phyloP scores from a whole-genome alignment of 2,888 invertebrate genomes.

The Erebia palarica region DNA sequence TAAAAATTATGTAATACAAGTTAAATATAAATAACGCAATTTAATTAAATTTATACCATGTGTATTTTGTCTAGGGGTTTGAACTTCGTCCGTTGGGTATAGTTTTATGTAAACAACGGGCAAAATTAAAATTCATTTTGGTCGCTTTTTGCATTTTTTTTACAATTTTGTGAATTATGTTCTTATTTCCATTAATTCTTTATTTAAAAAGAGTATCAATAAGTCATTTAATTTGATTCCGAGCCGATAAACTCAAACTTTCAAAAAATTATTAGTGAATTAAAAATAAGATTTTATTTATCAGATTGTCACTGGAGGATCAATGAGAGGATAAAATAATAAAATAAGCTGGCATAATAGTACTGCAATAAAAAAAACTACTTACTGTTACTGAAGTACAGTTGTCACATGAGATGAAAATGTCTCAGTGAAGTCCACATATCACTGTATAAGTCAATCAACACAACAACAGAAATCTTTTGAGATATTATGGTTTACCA shows the following conservation, averaged over 20 bases:
- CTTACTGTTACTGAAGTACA: constrained; percentile 29
- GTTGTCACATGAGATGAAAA: constrained; percentile 40
- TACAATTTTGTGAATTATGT: background rate
- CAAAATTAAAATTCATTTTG: background rate
- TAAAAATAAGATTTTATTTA: background rate
- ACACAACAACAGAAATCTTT: constrained; percentile 56
- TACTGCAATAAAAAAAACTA: constrained; percentile 2
- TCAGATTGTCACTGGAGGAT: background rate
- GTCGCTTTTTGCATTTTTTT: background rate
- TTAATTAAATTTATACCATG: too few relatives aligned
- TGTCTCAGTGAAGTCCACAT: constrained; percentile 58
- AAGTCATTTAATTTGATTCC: too few relatives aligned
- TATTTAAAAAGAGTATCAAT: too few relatives aligned
- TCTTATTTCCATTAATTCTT: background rate
- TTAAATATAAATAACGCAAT: too few relatives aligned
- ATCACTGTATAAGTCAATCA: constrained; percentile 56
- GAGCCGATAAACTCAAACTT: too few relatives aligned
- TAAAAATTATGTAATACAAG: too few relatives aligned
- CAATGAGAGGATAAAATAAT: too few relatives aligned
- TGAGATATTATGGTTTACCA: constrained; percentile 41
- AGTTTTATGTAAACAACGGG: background rate
- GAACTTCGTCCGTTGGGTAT: too few relatives aligned
- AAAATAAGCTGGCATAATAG: background rate
- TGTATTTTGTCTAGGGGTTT: too few relatives aligned
- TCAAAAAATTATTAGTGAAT: too few relatives aligned